Base-by-base conservation (phyloP, 2,113 vertebrate genomes). In the Holacanthus passer region DNA sequence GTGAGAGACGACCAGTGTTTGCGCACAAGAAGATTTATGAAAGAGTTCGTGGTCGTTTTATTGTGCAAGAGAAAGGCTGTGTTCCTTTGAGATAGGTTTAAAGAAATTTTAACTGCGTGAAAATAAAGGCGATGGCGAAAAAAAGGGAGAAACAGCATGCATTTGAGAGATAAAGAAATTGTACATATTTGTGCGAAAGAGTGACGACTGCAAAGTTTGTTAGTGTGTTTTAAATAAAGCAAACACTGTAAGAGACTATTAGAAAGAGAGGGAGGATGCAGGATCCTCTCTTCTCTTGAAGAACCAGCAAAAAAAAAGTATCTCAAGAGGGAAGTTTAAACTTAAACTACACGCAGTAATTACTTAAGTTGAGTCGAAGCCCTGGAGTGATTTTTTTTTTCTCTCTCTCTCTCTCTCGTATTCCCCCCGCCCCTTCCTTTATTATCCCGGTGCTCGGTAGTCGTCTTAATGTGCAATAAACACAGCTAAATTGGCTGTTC, bases 381-480 rank as follows among this genome's bases (percentile, higher is more conserved):
- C 87, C 86, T 69, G 35, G 32, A 75, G 88, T 85, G 63, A 48
- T 66, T 68, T 56, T 22, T 58, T 19, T 52, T 22, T 29, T 29
- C 4, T 37, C 4, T 48, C 19, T 19, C 35, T 35, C 14, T 66
- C 39, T 77, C 32, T 31, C 37, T 50, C 39, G 13, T 64, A n/a
- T 32, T 39, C 39, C 16, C 24, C 17, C 2, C 17, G 14, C 32
- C 50, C 14, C 1, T 59, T 58, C 19, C 58, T 89, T 85, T 68
- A 81, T 83, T 68, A 79, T 77, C 31, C 41, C 35, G 0, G 0
- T 45, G n/a, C 76, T 85, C 56, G 1, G 48, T 29, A 77, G 47
- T 73, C 20, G 5, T 62, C 80, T 83, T 82, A 88, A 91, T 82
- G 62, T 84, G 79, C 66, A 84, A 85, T 90, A 92, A 91, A 89